Conservation (phyloP, 2,113 vertebrate genomes). For the Pipra filicauda region DNA sequence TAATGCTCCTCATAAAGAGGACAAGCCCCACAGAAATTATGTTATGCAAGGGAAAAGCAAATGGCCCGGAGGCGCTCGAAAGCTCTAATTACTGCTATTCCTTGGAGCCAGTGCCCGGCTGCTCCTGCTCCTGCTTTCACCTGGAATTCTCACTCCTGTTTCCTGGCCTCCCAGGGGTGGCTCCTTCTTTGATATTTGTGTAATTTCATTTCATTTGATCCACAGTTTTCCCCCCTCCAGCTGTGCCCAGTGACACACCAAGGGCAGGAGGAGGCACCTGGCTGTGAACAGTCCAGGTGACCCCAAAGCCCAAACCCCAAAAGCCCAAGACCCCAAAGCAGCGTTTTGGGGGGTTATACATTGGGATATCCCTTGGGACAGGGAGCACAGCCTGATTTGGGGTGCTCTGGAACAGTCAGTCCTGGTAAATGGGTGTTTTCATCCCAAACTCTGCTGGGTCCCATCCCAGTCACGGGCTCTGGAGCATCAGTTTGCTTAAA, state of each 20-base stretch:
- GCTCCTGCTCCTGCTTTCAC: neutral
- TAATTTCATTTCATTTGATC: rapidly evolving
- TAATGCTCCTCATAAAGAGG: constrained; percentile 7
- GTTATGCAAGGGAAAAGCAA: neutral
- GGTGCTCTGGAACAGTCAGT: rapidly evolving
- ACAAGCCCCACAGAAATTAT: constrained; percentile 12
- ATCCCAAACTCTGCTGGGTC: rapidly evolving
- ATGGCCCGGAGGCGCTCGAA: neutral
- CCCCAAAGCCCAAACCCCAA: neutral
- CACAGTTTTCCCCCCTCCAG: neutral
- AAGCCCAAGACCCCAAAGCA: neutral
- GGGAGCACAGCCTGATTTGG: neutral
- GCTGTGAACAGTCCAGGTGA: rapidly evolving
- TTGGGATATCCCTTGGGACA: neutral
- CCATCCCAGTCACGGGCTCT: neutral
- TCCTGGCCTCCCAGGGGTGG: neutral
- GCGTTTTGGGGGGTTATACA: rapidly evolving
- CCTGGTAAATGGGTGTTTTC: rapidly evolving
- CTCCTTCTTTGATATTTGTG: neutral
- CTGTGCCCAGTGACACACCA: rapidly evolving
- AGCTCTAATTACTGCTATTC: neutral
- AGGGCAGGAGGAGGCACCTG: neutral
- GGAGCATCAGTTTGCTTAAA: neutral
- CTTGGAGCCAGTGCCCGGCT: neutral
- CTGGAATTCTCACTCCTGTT: neutral